phyloP scores from a whole-genome alignment of 1,140 invertebrate genomes.

The Ceratoteleas bidentatus region DNA sequence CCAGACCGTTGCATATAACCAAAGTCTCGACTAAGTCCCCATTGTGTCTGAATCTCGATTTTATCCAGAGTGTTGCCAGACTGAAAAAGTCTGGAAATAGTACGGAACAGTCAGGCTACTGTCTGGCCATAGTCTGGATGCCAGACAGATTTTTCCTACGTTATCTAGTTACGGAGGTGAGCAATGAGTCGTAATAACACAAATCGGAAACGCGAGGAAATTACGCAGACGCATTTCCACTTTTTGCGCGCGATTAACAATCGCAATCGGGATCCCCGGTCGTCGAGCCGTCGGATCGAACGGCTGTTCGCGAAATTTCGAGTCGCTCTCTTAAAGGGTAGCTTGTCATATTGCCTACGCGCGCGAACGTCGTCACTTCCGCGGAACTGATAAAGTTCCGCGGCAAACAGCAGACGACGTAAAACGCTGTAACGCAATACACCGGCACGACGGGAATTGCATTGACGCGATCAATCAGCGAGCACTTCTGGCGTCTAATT shows the following conservation, averaged over 20 bases:
- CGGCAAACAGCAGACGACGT: conserved; percentile 19
- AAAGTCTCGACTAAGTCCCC: too few relatives aligned
- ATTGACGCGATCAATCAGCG: conserved; percentile 41
- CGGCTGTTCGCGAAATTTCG: too few relatives aligned
- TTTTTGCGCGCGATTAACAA: conserved; percentile 9
- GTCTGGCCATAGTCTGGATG: too few relatives aligned
- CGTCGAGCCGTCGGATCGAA: background rate
- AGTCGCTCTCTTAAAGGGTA: background rate
- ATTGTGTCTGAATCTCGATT: too few relatives aligned
- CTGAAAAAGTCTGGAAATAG: too few relatives aligned
- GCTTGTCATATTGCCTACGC: conserved; percentile 13
- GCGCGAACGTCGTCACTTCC: conserved; percentile 7
- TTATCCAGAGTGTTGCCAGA: too few relatives aligned
- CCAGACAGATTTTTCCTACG: too few relatives aligned
- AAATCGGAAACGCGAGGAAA: conserved; percentile 26
- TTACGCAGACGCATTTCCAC: conserved; percentile 29
- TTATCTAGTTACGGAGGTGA: conserved; percentile 1
- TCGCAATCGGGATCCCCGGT: background rate
- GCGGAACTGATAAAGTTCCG: conserved; percentile 10
- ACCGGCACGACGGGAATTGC: conserved; percentile 28
- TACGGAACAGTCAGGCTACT: too few relatives aligned
- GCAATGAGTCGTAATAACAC: conserved; percentile 2
- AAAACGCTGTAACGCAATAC: conserved; percentile 30
- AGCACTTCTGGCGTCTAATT: conserved; percentile 26
- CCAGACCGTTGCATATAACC: too few relatives aligned